phyloP scores from a whole-genome alignment of 1,140 invertebrate genomes.

The Battus philenor region DNA sequence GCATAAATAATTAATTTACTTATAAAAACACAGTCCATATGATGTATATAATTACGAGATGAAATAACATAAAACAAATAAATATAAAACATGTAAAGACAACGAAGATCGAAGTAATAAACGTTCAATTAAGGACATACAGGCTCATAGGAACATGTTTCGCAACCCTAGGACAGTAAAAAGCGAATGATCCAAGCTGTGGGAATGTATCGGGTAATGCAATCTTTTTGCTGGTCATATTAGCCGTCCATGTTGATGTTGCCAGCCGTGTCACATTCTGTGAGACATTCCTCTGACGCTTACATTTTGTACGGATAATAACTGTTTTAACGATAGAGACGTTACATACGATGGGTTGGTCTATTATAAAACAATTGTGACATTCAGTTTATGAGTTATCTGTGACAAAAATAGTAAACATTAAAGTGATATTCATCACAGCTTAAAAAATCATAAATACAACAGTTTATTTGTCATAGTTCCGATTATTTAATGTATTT shows the following conservation, averaged over 20 bases:
- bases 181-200: constrained; percentile 42
- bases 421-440: neutral
- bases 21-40: neutral
- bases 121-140: constrained; percentile 36
- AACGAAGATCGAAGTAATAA: constrained; percentile 24
- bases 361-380: neutral
- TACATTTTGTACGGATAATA: constrained; percentile 1
- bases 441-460: too few relatives aligned
- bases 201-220: constrained; percentile 61
- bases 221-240: constrained; percentile 55
- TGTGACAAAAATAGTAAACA: too few relatives aligned
- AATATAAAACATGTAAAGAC: constrained; percentile 22
- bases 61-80: too few relatives aligned
- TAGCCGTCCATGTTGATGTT: constrained; percentile 30
- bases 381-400: neutral
- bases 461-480: too few relatives aligned
- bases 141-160: constrained; percentile 25
- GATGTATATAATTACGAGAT: neutral
- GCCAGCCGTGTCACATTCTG: constrained; percentile 8
- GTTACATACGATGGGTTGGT: too few relatives aligned
- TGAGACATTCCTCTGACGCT: constrained; percentile 10
- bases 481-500: too few relatives aligned
- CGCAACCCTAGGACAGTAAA: constrained; percentile 36
- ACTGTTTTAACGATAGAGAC: neutral
- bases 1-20: neutral